These are phyloP conservation scores for Erythrocebus patas DNA, from an alignment of 2,113 vertebrate species.

Conservation along the genomic window DNA sequence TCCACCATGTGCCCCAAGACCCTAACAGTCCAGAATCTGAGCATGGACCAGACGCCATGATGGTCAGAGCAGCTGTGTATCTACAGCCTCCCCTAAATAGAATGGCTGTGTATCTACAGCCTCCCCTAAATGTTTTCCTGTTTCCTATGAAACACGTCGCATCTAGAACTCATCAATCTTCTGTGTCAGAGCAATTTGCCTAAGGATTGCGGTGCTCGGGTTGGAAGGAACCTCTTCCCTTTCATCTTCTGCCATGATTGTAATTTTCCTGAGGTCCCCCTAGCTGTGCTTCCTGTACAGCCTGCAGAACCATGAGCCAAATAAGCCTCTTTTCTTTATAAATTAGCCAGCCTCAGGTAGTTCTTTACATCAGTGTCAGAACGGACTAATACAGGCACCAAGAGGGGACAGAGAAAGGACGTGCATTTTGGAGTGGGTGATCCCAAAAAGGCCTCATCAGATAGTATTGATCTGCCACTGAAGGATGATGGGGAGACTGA, in stretches of 20 bases:
- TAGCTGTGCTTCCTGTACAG: too few relatives aligned
- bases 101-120: neutral
- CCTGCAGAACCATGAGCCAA: too few relatives aligned
- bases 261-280: too few relatives aligned
- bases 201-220: neutral
- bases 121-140: neutral
- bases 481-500: neutral
- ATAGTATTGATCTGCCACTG: fast-evolving
- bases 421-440: fast-evolving
- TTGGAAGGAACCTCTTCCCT: neutral
- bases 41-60: neutral
- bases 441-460: fast-evolving
- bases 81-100: neutral
- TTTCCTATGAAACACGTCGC: neutral
- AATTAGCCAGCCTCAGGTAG: too few relatives aligned
- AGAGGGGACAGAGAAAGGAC: neutral
- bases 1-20: fast-evolving
- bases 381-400: too few relatives aligned
- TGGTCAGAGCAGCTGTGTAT: neutral
- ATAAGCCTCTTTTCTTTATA: too few relatives aligned
- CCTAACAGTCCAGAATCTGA: neutral
- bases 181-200: neutral
- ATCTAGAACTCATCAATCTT: neutral
- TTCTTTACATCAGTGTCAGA: too few relatives aligned
- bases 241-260: too few relatives aligned